Conservation (phyloP, 1,140 invertebrate genomes). For the Philotrypesis tridentata region DNA sequence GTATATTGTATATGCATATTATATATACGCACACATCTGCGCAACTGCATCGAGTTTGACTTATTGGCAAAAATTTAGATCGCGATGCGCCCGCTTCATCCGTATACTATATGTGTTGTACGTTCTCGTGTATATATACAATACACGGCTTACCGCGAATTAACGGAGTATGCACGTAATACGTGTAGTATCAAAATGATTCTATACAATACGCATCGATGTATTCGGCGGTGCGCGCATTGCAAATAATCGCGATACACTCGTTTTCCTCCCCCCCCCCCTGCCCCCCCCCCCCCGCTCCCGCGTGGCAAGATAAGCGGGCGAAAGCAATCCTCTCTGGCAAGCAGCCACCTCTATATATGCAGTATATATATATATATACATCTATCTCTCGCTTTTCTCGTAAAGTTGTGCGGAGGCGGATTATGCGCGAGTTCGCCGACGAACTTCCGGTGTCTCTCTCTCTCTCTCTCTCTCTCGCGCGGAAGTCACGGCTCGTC, state of each 20-base stretch:
- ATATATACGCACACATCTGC: not conserved
- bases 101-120: too few species aligned
- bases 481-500: constrained; percentile 31
- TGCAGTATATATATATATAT: not conserved
- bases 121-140: too few species aligned
- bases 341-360: constrained; percentile 25
- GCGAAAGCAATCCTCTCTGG: constrained; percentile 11
- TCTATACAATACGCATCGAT: too few species aligned
- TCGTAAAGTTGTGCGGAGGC: constrained; percentile 31
- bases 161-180: too few species aligned
- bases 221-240: not conserved
- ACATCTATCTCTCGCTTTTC: not conserved
- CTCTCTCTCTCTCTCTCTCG: not conserved
- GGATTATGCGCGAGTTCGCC: constrained; percentile 29
- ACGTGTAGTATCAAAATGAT: too few species aligned
- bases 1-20: not conserved
- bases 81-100: too few species aligned
- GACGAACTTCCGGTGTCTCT: constrained; percentile 21
- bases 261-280: not conserved
- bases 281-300: not conserved
- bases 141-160: too few species aligned
- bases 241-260: not conserved
- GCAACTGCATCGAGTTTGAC: too few species aligned
- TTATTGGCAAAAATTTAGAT: too few species aligned
- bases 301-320: not conserved